These are phyloP conservation scores for Camponotus vicinus DNA, from an alignment of 1,140 invertebrate genomes.

Conservation along the genomic window DNA sequence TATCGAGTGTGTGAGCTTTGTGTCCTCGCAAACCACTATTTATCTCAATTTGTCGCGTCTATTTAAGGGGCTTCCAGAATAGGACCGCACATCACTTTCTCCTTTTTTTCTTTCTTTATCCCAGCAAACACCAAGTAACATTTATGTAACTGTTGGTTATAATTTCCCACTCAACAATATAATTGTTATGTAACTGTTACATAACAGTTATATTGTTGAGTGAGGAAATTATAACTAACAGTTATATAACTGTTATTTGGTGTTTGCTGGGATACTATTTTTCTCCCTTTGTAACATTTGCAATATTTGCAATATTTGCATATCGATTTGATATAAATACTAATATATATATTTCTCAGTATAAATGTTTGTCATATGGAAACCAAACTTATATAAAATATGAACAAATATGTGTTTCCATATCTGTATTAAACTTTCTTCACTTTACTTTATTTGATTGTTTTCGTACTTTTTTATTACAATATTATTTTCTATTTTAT, in stretches of 20 bases:
- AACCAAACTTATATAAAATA: conserved; percentile 1
- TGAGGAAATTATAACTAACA: too few relatives aligned
- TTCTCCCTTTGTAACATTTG: background rate
- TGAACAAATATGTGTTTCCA: background rate
- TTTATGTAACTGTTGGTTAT: too few relatives aligned
- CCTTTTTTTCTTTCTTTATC: background rate
- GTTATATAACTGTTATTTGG: too few relatives aligned
- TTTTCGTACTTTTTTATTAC: background rate
- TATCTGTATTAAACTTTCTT: background rate
- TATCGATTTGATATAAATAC: background rate
- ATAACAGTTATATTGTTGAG: too few relatives aligned
- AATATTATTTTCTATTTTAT: background rate
- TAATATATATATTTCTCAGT: background rate
- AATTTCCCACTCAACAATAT: too few relatives aligned
- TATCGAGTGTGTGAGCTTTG: conserved; percentile 72
- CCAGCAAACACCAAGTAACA: background rate
- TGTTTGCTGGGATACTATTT: background rate
- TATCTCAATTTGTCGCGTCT: conserved; percentile 79
- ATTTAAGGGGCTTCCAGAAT: conserved; percentile 12
- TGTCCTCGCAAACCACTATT: conserved; percentile 74
- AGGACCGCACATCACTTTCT: background rate
- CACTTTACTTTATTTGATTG: background rate
- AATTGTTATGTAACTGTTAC: too few relatives aligned
- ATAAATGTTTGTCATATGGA: background rate
- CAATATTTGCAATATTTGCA: too few relatives aligned